Conservation (phyloP, 2,113 vertebrate genomes). For the Thamnophis sirtalis region DNA sequence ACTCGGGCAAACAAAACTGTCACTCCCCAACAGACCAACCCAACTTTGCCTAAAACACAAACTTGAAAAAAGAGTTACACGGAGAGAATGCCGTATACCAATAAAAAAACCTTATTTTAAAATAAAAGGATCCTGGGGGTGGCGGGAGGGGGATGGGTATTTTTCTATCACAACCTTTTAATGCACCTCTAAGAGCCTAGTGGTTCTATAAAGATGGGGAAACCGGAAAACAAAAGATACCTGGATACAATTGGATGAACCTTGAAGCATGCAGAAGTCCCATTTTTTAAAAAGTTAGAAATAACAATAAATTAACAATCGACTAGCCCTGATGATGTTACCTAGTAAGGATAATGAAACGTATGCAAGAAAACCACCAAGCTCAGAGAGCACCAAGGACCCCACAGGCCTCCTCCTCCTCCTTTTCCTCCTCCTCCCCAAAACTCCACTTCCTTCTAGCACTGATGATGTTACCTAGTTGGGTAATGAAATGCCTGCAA, state of each 20-base stretch:
- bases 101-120: not conserved
- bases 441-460: too few relatives aligned
- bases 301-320: not conserved
- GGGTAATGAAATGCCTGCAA: too few relatives aligned
- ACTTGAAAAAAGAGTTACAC: not conserved
- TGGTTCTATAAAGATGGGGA: not conserved
- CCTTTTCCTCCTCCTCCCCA: too few relatives aligned
- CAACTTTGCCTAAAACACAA: not conserved
- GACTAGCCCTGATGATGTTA: too few relatives aligned
- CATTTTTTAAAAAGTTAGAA: not conserved
- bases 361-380: too few relatives aligned
- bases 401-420: too few relatives aligned
- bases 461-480: too few relatives aligned
- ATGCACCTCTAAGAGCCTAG: not conserved
- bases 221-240: not conserved
- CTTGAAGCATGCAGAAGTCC: not conserved
- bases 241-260: not conserved
- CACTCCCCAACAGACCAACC: not conserved
- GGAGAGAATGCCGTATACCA: not conserved
- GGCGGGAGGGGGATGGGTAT: not conserved
- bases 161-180: not conserved
- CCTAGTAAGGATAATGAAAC: too few relatives aligned
- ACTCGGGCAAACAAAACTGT: not conserved
- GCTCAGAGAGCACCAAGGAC: too few relatives aligned
- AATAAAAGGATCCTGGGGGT: not conserved